Conservation (phyloP, 2,888 invertebrate species). For the Oscheius myriophilus region DNA sequence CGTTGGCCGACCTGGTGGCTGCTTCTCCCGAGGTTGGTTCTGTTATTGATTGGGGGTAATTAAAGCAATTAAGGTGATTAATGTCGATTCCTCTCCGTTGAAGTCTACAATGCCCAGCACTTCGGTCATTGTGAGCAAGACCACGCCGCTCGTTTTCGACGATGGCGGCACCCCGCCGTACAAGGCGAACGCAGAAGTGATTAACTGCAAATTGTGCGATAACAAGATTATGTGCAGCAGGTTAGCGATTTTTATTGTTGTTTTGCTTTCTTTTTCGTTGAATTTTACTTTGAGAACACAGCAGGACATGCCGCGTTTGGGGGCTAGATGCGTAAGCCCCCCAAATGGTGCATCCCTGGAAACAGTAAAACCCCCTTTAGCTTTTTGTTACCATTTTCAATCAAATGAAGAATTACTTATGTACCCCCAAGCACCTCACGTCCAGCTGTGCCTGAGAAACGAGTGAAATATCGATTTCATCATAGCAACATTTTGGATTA, state of each 20-base stretch:
- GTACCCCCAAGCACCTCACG: too few relatives aligned
- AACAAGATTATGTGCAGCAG: conserved; percentile 58
- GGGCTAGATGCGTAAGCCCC: too few relatives aligned
- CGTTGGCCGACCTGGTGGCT: not conserved
- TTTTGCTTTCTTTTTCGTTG: not conserved
- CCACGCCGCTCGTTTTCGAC: not conserved
- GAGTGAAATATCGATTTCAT: too few relatives aligned
- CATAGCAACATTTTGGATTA: too few relatives aligned
- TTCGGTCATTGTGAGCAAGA: conserved; percentile 1
- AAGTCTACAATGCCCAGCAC: not conserved
- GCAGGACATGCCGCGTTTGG: too few relatives aligned
- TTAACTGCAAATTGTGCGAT: conserved; percentile 42
- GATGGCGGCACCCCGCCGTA: not conserved
- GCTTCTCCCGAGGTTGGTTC: not conserved
- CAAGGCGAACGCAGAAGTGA: not conserved
- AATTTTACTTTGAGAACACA: too few relatives aligned
- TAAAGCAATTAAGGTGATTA: not conserved
- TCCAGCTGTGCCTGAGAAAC: too few relatives aligned
- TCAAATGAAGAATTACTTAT: too few relatives aligned
- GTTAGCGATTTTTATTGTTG: not conserved
- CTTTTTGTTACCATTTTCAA: too few relatives aligned
- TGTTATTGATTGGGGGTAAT: not conserved
- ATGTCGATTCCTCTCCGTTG: not conserved
- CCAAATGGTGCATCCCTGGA: too few relatives aligned
- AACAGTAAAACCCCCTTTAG: too few relatives aligned